A percentile compares a stretch with the other conserved stretches of the same genome.
These are phyloP conservation scores for Rallus crepitans DNA, from an alignment of 2,797 vertebrate species.

Conservation along the genomic window DNA sequence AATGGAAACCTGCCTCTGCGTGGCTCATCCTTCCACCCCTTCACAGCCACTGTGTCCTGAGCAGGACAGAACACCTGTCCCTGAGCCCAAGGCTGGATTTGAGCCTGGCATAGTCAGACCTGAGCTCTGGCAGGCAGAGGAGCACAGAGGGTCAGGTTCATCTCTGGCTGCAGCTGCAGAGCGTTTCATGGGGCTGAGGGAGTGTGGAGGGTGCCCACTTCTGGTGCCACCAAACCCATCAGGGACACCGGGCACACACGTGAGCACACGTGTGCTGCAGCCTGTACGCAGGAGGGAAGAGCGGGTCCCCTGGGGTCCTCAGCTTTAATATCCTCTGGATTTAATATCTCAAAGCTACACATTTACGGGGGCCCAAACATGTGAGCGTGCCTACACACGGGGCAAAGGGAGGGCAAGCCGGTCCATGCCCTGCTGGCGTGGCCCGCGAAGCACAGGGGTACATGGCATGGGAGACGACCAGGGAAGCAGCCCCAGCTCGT, in stretches of 20 bases:
- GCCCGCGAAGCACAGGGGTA: background rate
- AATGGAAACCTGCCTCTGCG: background rate
- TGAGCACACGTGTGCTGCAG: background rate
- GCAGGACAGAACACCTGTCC: fast-evolving
- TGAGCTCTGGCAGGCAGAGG: background rate
- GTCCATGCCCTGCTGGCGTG: background rate
- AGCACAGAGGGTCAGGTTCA: fast-evolving
- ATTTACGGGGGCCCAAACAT: background rate
- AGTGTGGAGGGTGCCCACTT: background rate
- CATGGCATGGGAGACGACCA: background rate
- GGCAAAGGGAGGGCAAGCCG: background rate
- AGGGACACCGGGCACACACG: background rate
- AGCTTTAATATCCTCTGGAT: background rate
- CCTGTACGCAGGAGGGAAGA: background rate
- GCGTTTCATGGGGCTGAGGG: background rate
- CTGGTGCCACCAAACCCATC: background rate
- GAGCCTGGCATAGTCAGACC: background rate
- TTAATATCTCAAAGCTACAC: background rate
- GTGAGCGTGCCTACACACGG: background rate
- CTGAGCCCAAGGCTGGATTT: background rate
- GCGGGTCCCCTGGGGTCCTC: background rate
- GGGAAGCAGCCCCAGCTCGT: background rate
- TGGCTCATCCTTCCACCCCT: background rate
- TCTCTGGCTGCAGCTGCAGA: background rate
- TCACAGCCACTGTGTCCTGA: background rate